Evolutionary conservation across 2,888 invertebrate species (phyloP), one percentile per base, ranked within the genome.

Genomic region (Chirona hameri): DNA sequence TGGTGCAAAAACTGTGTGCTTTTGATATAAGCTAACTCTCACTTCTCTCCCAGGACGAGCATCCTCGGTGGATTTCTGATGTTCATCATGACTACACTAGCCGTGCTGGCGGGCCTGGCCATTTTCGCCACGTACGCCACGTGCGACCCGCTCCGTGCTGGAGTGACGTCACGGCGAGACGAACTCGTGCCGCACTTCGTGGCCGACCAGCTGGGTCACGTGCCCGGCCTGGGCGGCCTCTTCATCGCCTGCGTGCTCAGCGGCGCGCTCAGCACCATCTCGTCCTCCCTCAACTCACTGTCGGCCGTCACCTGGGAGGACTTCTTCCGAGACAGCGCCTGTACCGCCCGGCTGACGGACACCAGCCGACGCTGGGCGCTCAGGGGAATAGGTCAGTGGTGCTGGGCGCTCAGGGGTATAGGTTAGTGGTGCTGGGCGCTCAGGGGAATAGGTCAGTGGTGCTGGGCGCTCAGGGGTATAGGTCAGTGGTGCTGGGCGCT

Each of bases 161-260:
- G 93, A 0, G 95, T 94, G 60, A 90, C 91, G 27, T 82, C 83
- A 39, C 94, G 94, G 83, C 92, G 92, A 84, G 96, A 96, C 89
- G 95, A 95, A 87, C 93, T 96, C 81, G 89, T 95, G 82, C 95
- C 97, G 0, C 95, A 94, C 87, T 98, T 95, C 88, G 95, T 97
- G 1, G 94, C 95, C 88, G 95, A 97, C 87, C 93, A 94, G 87
- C 92, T 96, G 87, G 90, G 91, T 1, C 92, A 93, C 87, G 87
- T 96, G 65, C 96, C 95, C 0, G 97, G 97, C 4, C 91, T 97
- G 87, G 90, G 97, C 83, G 97, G 97, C 12, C 89, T 97, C 83
- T 96, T 97, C 86, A 92, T 97, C 90, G 96, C 96, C 7, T 94
- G 94, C 84, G 89, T 98, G 15, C 97, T 97, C 88, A 97, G 97